These are phyloP conservation scores for Sciurus carolinensis DNA, from an alignment of 2,797 vertebrate genomes.

Conservation along the genomic window DNA sequence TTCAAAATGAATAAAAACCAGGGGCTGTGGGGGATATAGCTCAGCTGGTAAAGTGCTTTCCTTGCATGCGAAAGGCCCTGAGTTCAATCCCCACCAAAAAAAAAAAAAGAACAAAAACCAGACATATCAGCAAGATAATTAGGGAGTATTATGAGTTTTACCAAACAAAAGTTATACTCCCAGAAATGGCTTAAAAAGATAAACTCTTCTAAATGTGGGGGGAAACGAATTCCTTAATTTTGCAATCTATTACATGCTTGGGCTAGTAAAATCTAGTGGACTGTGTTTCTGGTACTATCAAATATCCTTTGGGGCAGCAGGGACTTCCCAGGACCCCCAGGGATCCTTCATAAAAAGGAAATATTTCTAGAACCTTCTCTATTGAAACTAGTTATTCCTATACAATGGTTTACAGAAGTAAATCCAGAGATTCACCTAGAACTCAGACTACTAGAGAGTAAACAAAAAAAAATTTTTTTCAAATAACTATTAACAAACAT, in stretches of 20 bases:
- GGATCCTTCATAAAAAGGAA: constrained; percentile 22
- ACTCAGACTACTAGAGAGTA: background rate
- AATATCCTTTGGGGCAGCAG: background rate
- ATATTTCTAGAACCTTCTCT: constrained; percentile 43
- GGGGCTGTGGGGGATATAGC: too few relatives aligned
- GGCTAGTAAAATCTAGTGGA: background rate
- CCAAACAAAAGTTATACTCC: background rate
- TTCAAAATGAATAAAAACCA: constrained; percentile 50
- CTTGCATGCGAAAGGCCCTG: too few relatives aligned
- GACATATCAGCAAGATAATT: background rate
- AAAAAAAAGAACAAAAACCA: background rate
- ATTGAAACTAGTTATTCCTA: constrained; percentile 45
- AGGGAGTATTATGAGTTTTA: background rate
- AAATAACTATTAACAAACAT: background rate
- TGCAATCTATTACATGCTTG: background rate
- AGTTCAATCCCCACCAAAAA: too few relatives aligned
- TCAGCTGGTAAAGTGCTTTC: too few relatives aligned
- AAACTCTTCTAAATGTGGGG: background rate
- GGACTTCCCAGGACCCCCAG: constrained; percentile 20
- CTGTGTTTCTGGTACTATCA: constrained; percentile 38
- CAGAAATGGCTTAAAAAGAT: background rate
- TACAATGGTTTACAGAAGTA: constrained; percentile 35
- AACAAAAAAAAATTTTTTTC: background rate
- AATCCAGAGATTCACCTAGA: constrained; percentile 55
- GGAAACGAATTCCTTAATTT: background rate